phyloP scores from a whole-genome alignment of 2,888 invertebrate genomes.

The Hypomecis punctinalis region DNA sequence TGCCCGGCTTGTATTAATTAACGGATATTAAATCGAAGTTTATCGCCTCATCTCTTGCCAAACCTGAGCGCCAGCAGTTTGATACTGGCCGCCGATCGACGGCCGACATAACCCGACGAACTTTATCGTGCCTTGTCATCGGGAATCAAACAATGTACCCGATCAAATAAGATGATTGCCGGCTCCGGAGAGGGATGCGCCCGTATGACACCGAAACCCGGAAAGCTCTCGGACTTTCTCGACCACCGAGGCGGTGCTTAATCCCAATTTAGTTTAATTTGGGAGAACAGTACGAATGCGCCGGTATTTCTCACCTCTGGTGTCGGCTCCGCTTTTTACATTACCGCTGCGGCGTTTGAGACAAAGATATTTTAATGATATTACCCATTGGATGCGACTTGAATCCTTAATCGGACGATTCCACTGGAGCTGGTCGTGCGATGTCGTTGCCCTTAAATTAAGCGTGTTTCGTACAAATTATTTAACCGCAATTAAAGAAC shows the following conservation, averaged over 20 bases:
- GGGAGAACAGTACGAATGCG: conserved; percentile 65
- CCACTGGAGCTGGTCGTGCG: conserved; percentile 66
- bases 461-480: conserved; percentile 79
- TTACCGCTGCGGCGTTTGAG: conserved; percentile 75
- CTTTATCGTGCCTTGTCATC: conserved; percentile 80
- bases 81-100: conserved; percentile 67
- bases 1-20: conserved; percentile 83
- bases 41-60: conserved; percentile 83
- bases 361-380: conserved; percentile 85
- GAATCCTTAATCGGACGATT: conserved; percentile 80
- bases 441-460: conserved; percentile 82
- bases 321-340: conserved; percentile 74
- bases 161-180: conserved; percentile 78
- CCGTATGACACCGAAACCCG: conserved; percentile 49
- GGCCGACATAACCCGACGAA: conserved; percentile 63
- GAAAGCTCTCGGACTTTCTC: conserved; percentile 48
- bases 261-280: conserved; percentile 68
- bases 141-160: conserved; percentile 78
- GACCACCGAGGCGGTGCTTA: conserved; percentile 55
- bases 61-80: conserved; percentile 77
- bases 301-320: conserved; percentile 80
- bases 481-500: conserved; percentile 76
- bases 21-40: conserved; percentile 83
- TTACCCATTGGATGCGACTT: conserved; percentile 79
- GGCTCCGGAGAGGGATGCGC: conserved; percentile 57